Percentiles rank a stretch among this genome's conserved stretches.
Conservation (phyloP, 1,140 invertebrate genomes). For the Dendroctonus ponderosae region DNA sequence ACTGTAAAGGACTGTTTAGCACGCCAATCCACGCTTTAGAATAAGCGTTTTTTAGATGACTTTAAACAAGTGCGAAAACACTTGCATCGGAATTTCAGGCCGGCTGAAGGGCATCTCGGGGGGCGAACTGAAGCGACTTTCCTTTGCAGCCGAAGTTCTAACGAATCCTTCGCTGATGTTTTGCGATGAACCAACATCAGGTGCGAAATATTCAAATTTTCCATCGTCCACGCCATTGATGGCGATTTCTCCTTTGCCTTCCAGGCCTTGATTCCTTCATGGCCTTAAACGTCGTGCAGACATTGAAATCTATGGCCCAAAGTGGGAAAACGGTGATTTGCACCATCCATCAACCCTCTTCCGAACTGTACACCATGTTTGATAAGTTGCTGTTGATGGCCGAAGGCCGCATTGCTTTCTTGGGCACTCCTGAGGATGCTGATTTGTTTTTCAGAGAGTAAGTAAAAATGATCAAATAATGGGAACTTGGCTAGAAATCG, state of each 20-base stretch:
- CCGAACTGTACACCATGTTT: slow-evolving; percentile 90
- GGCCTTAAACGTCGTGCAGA: slow-evolving; percentile 85
- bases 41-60: slow-evolving; percentile 62
- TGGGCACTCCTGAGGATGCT: slow-evolving; percentile 78
- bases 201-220: not conserved
- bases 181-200: slow-evolving; percentile 96
- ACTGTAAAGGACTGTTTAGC: slow-evolving; percentile 22
- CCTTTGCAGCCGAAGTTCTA: slow-evolving; percentile 93
- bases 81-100: slow-evolving; percentile 83
- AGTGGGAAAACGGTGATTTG: slow-evolving; percentile 90
- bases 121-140: slow-evolving; percentile 92
- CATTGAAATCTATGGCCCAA: slow-evolving; percentile 73
- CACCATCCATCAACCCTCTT: slow-evolving; percentile 96
- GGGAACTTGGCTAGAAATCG: too few species aligned
- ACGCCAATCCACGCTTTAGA: not conserved
- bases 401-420: slow-evolving; percentile 87
- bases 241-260: not conserved
- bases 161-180: slow-evolving; percentile 94
- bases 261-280: slow-evolving; percentile 75
- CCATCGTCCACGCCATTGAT: not conserved
- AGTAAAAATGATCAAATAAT: slow-evolving; percentile 43
- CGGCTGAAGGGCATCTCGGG: slow-evolving; percentile 90
- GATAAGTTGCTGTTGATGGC: slow-evolving; percentile 88
- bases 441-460: slow-evolving; percentile 81
- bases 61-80: slow-evolving; percentile 82